Base-by-base conservation (phyloP, 1,140 invertebrate species). In the Pogonomyrmex californicus region DNA sequence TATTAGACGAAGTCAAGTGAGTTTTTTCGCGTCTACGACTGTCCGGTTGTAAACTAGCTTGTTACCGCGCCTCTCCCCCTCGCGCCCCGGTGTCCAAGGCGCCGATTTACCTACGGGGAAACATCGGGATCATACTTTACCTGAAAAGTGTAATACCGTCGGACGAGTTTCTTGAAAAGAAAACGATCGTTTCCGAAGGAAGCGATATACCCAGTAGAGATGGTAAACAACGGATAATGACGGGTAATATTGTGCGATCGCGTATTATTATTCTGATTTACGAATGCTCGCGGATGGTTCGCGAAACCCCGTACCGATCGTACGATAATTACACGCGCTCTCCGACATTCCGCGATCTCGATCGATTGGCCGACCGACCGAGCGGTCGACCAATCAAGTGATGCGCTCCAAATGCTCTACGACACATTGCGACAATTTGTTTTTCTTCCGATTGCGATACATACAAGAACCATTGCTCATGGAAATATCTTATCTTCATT, bases 191-290 rank as follows among this genome's bases (percentile, higher is more conserved):
- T 77, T 83, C 51, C 60, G 41, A 63, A 71, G 44, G 70, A 68
- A 65, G 56, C 33, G 49, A 30, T 60, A 47, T 60, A 73, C 23
- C 38, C 54, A 30, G 17, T n/a, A n/a, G 56, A 54, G 65, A 51
- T 56, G 82, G 38, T 77, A 87, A 86, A 77, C 86, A 85, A 77
- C 83, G 62, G 68, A 86, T 76, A 77, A 87, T 86, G 71, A 87
- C 63, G 81, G 41, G 73, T 47, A 33, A 54, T 62, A 83, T 73
- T 54, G 54, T 60, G 14, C 68, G 41, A 83, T 83, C 79, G 68
- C 30, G 79, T 60, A 73, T 41, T 83, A 73, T 83, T 83, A 83
- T 83, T 83, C 79, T 83, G 68, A 83, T 83, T 83, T 83, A 83
- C 75, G 79, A 41, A 73, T 73, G 56, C 33, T 9, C 54, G 38